phyloP scores from a whole-genome alignment of 2,888 invertebrate species.

The Leptinotarsa haldemani region DNA sequence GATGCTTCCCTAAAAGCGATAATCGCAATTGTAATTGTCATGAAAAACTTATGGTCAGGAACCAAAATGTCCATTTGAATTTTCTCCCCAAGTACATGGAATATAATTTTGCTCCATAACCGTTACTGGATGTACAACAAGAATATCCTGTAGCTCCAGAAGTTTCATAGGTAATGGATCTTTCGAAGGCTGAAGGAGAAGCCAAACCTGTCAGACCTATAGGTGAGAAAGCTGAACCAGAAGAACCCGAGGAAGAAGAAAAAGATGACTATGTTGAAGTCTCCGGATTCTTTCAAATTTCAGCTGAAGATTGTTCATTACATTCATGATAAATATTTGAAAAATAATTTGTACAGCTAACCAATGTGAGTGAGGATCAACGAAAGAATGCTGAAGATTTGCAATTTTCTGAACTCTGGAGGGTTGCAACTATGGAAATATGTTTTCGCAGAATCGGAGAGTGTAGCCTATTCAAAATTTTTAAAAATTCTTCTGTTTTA shows the following conservation, averaged over 20 bases:
- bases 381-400: no score
- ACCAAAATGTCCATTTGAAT: conserved; percentile 68
- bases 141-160: conserved; percentile 82
- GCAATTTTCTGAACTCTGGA: no score
- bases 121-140: conserved; percentile 74
- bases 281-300: no score
- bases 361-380: no score
- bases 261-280: conserved; percentile 57
- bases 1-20: conserved; percentile 57
- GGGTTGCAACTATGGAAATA: no score
- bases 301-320: no score
- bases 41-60: conserved; percentile 90
- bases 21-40: conserved; percentile 77
- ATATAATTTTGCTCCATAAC: conserved; percentile 78
- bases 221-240: conserved; percentile 64
- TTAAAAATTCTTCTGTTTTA: no score
- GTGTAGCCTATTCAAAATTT: no score
- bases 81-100: conserved; percentile 80
- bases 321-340: no score
- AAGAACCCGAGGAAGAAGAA: conserved; percentile 67
- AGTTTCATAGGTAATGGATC: conserved; percentile 83
- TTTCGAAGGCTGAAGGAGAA: conserved; percentile 83
- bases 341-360: no score
- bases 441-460: no score
- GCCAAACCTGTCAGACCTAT: conserved; percentile 56